Evolutionary conservation across 2,113 vertebrate genomes (phyloP).

Genomic region (Dipodomys spectabilis): DNA sequence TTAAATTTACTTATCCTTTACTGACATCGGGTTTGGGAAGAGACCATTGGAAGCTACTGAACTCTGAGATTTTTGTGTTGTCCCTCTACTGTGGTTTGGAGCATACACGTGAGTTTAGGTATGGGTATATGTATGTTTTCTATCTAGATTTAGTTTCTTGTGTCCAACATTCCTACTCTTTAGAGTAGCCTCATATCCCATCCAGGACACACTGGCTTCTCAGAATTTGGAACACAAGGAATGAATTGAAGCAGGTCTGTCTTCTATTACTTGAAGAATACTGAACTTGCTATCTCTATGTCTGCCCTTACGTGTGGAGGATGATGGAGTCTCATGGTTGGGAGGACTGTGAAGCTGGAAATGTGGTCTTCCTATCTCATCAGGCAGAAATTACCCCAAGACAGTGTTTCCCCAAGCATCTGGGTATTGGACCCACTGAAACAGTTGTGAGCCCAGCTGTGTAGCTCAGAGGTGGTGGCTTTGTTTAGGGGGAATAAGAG

Average conservation of each 20-base stretch:
- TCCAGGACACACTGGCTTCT: background rate
- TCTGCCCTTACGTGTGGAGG: background rate
- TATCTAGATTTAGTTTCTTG: background rate
- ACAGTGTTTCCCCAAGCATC: too few relatives aligned
- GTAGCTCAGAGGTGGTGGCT: background rate
- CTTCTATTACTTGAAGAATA: background rate
- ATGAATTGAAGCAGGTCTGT: background rate
- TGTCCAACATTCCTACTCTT: rapidly evolving
- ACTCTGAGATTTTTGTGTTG: background rate
- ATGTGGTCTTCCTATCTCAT: rapidly evolving
- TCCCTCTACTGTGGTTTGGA: background rate
- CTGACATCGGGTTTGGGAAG: rapidly evolving
- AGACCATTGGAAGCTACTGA: background rate
- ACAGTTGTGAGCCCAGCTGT: background rate
- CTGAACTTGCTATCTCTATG: background rate
- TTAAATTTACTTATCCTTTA: background rate
- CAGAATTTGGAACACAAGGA: background rate
- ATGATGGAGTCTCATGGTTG: background rate
- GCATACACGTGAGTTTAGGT: rapidly evolving
- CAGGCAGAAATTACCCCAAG: background rate
- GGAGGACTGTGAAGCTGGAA: rapidly evolving
- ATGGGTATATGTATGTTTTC: rapidly evolving
- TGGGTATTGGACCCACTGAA: background rate
- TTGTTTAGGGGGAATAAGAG: background rate
- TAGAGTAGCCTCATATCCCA: background rate